phyloP scores from a whole-genome alignment of 1,140 invertebrate genomes.

The Theocolax elegans region DNA sequence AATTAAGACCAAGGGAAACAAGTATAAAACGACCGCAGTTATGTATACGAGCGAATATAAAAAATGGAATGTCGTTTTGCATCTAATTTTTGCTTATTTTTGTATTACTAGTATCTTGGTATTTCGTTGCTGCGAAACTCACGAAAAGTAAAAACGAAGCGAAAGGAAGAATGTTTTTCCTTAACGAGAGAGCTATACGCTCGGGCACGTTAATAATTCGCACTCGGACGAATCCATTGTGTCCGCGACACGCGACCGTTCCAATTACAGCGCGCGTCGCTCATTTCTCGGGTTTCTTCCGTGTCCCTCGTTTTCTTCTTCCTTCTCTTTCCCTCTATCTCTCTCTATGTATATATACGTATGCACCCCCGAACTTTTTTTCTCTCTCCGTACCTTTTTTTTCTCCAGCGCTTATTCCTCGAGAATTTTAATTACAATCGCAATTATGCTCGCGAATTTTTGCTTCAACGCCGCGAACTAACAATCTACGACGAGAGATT shows the following conservation, averaged over 20 bases:
- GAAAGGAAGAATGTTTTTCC: no score
- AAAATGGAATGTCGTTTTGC: no score
- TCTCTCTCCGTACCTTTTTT: constrained; percentile 35
- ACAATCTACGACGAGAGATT: constrained; percentile 46
- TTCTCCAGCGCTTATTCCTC: constrained; percentile 53
- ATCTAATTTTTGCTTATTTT: no score
- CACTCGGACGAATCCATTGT: constrained; percentile 66
- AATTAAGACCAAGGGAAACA: no score
- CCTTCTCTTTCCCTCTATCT: constrained; percentile 35
- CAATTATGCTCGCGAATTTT: constrained; percentile 58
- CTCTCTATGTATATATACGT: background rate
- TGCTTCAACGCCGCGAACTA: constrained; percentile 51
- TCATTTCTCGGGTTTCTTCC: constrained; percentile 41
- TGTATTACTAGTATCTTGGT: no score
- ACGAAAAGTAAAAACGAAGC: no score
- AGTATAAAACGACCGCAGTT: no score
- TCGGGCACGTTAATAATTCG: constrained; percentile 67
- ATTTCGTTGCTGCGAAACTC: no score
- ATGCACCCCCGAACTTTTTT: background rate
- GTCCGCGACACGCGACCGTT: constrained; percentile 62
- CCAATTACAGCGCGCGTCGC: constrained; percentile 60
- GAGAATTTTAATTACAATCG: constrained; percentile 66
- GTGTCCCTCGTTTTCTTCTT: constrained; percentile 4
- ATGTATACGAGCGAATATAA: no score
- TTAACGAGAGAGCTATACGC: no score